phyloP scores from a whole-genome alignment of 2,888 invertebrate genomes.

The Microctonus hyperodae region DNA sequence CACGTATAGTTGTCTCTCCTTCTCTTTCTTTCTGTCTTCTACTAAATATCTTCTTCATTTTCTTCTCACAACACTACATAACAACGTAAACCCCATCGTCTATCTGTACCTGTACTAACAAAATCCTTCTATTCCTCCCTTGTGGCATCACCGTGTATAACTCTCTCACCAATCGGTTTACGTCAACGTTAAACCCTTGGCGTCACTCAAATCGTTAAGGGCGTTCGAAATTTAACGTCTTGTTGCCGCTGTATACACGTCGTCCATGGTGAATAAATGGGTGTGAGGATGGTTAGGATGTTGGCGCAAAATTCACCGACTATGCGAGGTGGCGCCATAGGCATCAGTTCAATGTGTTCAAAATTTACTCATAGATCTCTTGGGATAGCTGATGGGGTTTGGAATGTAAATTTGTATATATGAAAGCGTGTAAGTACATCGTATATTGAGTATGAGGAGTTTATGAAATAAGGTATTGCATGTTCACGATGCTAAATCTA shows the following conservation, averaged over 20 bases:
- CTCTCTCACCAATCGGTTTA: slow-evolving; percentile 23
- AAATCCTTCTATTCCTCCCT: neutral
- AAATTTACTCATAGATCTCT: slow-evolving; percentile 13
- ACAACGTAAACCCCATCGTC: neutral
- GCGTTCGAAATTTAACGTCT: slow-evolving; percentile 34
- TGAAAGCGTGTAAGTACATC: neutral
- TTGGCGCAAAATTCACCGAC: neutral
- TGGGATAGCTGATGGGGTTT: neutral
- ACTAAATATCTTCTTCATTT: neutral
- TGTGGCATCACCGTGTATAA: slow-evolving; percentile 10
- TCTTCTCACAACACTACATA: neutral
- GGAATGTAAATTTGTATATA: too few relatives aligned
- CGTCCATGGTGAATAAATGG: neutral
- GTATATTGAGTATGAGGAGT: neutral
- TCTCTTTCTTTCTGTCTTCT: slow-evolving; percentile 18
- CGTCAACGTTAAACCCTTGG: slow-evolving; percentile 21
- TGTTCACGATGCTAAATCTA: neutral
- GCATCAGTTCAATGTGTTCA: slow-evolving; percentile 6
- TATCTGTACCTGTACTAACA: neutral
- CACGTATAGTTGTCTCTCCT: slow-evolving; percentile 18
- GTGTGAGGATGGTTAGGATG: neutral
- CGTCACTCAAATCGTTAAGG: slow-evolving; percentile 32
- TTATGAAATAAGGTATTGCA: neutral
- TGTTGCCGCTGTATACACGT: slow-evolving; percentile 2
- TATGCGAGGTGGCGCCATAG: neutral